Percentiles rank a stretch among this genome's conserved stretches.
phyloP scores from a whole-genome alignment of 2,113 vertebrate species.

The Amphilophus citrinellus region DNA sequence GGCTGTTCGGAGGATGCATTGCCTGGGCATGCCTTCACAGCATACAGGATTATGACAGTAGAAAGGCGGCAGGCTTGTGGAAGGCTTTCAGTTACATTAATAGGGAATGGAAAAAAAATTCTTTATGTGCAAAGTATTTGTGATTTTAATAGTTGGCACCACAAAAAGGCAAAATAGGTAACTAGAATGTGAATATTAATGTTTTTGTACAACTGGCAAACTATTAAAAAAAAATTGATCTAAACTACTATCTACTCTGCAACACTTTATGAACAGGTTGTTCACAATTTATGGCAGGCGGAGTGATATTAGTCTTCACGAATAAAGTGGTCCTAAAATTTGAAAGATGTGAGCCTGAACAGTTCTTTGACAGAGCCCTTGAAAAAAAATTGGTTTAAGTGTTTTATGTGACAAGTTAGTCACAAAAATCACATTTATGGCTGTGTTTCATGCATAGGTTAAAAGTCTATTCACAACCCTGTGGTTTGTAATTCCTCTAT shows the following conservation, averaged over 20 bases:
- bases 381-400: background rate
- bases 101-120: background rate
- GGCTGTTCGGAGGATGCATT: background rate
- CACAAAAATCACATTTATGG: too few species aligned
- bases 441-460: background rate
- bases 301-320: background rate
- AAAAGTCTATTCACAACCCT: background rate
- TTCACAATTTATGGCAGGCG: rapidly evolving
- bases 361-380: background rate
- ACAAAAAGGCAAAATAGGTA: background rate
- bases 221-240: background rate
- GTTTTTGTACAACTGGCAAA: rapidly evolving
- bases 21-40: background rate
- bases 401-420: background rate
- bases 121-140: background rate
- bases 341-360: background rate
- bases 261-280: background rate
- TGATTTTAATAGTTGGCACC: background rate
- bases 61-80: background rate
- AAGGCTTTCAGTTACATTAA: background rate
- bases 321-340: background rate
- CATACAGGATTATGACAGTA: background rate
- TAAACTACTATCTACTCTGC: background rate
- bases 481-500: background rate
- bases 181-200: rapidly evolving